Conservation (phyloP, 35 echinoderm and acorn worm species). For the Heliocidaris erythrogramma region DNA sequence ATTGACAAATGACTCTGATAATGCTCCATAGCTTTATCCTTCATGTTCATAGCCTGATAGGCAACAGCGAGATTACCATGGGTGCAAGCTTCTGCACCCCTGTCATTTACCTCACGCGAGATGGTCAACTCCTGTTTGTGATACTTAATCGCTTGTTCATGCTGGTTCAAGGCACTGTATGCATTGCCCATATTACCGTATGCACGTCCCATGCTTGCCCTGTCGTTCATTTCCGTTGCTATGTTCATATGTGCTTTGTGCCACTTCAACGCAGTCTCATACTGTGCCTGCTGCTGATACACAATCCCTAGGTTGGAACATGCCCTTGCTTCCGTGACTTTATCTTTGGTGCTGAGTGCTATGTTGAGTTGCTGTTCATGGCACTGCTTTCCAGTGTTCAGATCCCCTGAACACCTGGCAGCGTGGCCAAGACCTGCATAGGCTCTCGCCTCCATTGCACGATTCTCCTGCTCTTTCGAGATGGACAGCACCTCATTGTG, state of each 20-base stretch:
- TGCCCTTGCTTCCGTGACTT: constrained; percentile 82
- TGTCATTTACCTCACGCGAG: constrained; percentile 94
- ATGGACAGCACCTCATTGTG: constrained; percentile 89
- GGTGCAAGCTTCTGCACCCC: constrained; percentile 82
- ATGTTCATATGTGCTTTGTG: constrained; percentile 97
- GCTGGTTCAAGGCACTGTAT: constrained; percentile 84
- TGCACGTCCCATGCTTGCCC: constrained; percentile 71
- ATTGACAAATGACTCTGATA: constrained; percentile 84
- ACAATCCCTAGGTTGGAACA: constrained; percentile 99
- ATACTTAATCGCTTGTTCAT: constrained; percentile 95
- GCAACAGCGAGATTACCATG: constrained; percentile 97
- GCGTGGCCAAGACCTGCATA: constrained; percentile 94
- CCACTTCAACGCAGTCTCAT: constrained; percentile 88
- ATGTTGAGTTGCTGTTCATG: constrained; percentile 99
- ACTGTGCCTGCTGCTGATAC: constrained; percentile 90
- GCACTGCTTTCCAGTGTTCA: constrained; percentile 78
- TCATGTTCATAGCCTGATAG: constrained; percentile 92
- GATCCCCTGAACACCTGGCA: constrained; percentile 81
- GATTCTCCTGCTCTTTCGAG: constrained; percentile 76
- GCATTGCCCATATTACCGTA: constrained; percentile 99
- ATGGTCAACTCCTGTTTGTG: constrained; percentile 97
- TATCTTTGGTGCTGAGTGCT: constrained; percentile 91
- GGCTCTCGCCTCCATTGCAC: constrained; percentile 93
- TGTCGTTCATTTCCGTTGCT: constrained; percentile 67
- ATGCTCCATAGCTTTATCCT: constrained; percentile 95